A percentile compares a stretch with the other conserved stretches of the same genome.
phyloP scores from a whole-genome alignment of 2,113 vertebrate genomes.

The Anarrhichthys ocellatus region DNA sequence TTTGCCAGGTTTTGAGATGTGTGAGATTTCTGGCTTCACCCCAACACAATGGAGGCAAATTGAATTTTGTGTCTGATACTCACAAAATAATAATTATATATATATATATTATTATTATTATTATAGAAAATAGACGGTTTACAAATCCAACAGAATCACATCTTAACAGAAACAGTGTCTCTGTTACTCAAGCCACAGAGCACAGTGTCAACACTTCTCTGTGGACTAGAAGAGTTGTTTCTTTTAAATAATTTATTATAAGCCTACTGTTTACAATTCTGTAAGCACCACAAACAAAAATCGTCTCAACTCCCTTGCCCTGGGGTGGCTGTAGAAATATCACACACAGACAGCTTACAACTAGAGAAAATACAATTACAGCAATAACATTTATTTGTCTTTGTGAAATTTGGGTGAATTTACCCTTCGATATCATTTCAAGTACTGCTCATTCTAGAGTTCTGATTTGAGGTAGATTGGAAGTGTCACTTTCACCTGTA shows the following conservation, averaged over 20 bases:
- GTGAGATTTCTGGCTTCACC: background rate
- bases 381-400: background rate
- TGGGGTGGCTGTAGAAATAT: background rate
- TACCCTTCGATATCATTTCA: background rate
- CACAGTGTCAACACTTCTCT: background rate
- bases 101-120: too few species aligned
- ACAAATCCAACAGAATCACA: background rate
- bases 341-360: background rate
- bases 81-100: background rate
- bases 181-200: background rate
- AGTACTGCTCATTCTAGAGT: background rate
- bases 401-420: background rate
- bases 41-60: background rate
- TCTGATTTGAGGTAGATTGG: background rate
- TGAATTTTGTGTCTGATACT: background rate
- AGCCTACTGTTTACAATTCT: background rate
- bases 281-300: background rate
- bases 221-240: background rate
- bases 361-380: background rate
- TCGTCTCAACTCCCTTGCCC: background rate
- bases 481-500: conserved; percentile 36
- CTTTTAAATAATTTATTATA: background rate
- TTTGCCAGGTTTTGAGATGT: background rate
- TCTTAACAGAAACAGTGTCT: background rate
- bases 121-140: background rate